Percentiles rank a stretch among this genome's conserved stretches.
phyloP scores from a whole-genome alignment of 2,797 vertebrate genomes.

The Chrysocyon brachyurus region DNA sequence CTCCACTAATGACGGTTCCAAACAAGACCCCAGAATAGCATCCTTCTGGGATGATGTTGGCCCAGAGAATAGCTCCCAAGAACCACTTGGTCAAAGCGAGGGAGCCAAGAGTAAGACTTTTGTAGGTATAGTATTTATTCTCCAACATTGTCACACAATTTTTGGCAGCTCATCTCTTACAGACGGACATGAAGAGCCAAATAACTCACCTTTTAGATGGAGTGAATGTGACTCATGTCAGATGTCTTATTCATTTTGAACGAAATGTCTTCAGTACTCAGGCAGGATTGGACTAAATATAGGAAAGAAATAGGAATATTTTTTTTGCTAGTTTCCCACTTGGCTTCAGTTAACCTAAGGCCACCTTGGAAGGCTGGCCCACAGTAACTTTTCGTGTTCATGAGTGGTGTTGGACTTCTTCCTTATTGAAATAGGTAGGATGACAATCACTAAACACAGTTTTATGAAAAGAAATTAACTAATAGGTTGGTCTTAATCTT shows the following conservation, averaged over 20 bases:
- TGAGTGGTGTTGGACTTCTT: neutral
- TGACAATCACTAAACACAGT: neutral
- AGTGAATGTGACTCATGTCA: neutral
- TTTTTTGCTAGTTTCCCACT: neutral
- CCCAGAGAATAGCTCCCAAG: neutral
- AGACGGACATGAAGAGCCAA: neutral
- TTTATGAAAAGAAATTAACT: neutral
- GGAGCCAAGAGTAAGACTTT: neutral
- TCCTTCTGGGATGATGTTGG: neutral
- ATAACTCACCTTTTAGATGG: neutral
- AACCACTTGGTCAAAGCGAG: fast-evolving
- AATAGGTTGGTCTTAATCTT: neutral
- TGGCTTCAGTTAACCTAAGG: neutral
- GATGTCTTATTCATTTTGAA: neutral
- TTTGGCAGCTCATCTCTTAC: neutral
- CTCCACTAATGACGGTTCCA: fast-evolving
- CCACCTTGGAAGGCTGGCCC: neutral
- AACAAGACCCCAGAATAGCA: fast-evolving
- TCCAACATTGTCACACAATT: neutral
- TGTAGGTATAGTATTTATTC: neutral
- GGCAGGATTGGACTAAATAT: neutral
- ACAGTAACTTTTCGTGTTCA: neutral
- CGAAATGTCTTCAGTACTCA: neutral
- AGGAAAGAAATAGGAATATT: neutral
- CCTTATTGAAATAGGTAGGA: neutral